These are phyloP conservation scores for Amblyteles armatorius DNA, from an alignment of 2,888 invertebrate species.

Conservation along the genomic window DNA sequence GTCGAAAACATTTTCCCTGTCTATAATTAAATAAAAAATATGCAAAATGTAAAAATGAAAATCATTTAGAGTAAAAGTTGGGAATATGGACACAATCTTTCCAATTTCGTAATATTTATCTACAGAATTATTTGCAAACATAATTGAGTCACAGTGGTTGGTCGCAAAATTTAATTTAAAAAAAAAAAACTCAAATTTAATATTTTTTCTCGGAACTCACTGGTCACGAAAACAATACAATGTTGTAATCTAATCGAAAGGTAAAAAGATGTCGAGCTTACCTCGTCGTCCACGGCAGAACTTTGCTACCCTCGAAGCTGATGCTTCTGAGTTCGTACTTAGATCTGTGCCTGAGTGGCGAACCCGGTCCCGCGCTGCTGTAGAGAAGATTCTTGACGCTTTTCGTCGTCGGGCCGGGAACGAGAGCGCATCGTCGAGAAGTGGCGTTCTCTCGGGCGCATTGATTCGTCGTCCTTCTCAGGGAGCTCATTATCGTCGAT, in stretches of 20 bases:
- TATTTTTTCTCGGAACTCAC: neutral
- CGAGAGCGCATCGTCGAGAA: constrained; percentile 71
- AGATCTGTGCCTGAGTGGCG: constrained; percentile 80
- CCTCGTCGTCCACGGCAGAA: constrained; percentile 83
- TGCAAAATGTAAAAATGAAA: neutral
- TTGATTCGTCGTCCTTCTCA: constrained; percentile 76
- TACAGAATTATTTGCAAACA: neutral
- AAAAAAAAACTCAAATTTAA: neutral
- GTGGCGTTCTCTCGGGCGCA: constrained; percentile 74
- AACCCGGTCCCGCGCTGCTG: constrained; percentile 73
- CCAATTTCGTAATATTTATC: neutral
- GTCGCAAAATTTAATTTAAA: neutral
- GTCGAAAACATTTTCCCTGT: neutral
- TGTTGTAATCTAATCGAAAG: neutral
- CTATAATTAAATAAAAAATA: neutral
- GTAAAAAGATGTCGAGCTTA: constrained; percentile 65
- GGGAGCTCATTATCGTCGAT: constrained; percentile 75
- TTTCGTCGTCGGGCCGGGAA: constrained; percentile 73
- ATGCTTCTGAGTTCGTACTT: constrained; percentile 84
- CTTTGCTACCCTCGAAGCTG: constrained; percentile 84
- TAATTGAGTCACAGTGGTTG: neutral
- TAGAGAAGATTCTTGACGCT: constrained; percentile 76
- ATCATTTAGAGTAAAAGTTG: neutral
- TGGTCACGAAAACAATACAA: neutral
- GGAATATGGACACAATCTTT: neutral